Conservation (phyloP, 2,888 invertebrate genomes). For the Imbricaverruca yamaguchii region DNA sequence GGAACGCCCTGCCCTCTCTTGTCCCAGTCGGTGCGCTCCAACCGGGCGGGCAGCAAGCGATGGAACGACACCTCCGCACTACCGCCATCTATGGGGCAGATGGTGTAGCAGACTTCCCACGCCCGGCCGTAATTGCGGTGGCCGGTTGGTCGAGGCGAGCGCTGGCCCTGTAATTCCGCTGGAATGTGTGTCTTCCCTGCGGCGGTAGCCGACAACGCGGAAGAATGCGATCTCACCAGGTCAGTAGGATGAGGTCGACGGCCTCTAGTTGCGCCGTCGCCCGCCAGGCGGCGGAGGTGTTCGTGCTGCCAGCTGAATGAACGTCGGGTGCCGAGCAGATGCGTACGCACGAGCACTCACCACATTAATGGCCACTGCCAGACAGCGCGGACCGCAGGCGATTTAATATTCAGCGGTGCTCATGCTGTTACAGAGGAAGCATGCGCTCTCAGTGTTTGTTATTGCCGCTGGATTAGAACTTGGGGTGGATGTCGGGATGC, state of each 20-base stretch:
- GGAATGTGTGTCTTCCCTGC: not conserved
- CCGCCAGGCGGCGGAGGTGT: not conserved
- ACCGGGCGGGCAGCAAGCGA: not conserved
- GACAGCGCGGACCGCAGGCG: not conserved
- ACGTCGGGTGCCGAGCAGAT: not conserved
- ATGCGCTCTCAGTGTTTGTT: too few species aligned
- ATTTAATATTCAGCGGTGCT: not conserved
- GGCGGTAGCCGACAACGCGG: constrained; percentile 9
- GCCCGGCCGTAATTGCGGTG: not conserved
- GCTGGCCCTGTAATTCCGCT: not conserved
- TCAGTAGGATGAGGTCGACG: constrained; percentile 19
- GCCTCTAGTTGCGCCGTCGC: not conserved
- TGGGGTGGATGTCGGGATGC: not conserved
- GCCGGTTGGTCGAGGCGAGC: not conserved
- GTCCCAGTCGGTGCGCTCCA: not conserved
- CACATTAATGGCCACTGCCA: too few species aligned
- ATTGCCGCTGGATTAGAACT: too few species aligned
- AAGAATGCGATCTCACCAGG: constrained; percentile 16
- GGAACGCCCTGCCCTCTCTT: not conserved
- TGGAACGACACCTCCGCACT: not conserved
- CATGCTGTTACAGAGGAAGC: not conserved
- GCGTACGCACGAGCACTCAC: not conserved
- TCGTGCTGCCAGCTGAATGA: not conserved
- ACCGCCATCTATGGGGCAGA: not conserved
- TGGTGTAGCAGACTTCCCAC: not conserved